Evolutionary conservation across 2,797 vertebrate species (phyloP).

Genomic region (Petrocephalus schoutedeni): DNA sequence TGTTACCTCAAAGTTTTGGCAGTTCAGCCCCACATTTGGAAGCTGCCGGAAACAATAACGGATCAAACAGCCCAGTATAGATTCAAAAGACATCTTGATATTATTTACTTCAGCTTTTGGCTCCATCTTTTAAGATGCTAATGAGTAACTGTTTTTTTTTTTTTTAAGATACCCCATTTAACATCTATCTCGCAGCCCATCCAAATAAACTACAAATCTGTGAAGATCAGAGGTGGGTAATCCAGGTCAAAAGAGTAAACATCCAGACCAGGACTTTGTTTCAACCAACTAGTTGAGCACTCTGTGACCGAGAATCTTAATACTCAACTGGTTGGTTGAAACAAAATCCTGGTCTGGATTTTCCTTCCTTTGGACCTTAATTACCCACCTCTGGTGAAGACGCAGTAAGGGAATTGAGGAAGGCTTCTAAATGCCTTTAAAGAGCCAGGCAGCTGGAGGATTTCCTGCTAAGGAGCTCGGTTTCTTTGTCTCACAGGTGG

Average conservation of each 20-base stretch:
- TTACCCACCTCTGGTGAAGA: too few species aligned
- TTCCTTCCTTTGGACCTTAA: too few species aligned
- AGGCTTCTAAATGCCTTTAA: background rate
- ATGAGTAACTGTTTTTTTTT: background rate
- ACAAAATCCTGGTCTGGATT: too few species aligned
- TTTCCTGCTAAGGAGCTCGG: background rate
- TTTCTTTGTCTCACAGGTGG: constrained; percentile 66
- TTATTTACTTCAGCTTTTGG: background rate
- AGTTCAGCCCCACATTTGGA: background rate
- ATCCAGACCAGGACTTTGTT: too few species aligned
- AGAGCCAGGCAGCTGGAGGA: background rate
- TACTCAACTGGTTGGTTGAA: too few species aligned
- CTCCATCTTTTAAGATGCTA: background rate
- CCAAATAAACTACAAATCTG: background rate
- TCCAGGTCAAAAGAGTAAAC: too few species aligned
- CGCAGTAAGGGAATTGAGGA: background rate
- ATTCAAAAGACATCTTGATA: background rate
- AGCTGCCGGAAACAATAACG: background rate
- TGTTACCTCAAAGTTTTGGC: background rate
- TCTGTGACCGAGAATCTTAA: too few species aligned
- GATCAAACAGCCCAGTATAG: background rate
- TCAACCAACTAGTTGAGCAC: too few species aligned
- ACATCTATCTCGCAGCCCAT: background rate
- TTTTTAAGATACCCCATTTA: background rate
- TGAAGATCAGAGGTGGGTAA: too few species aligned